Conservation (phyloP, 2,888 invertebrate species). For the Trachelus stipa region DNA sequence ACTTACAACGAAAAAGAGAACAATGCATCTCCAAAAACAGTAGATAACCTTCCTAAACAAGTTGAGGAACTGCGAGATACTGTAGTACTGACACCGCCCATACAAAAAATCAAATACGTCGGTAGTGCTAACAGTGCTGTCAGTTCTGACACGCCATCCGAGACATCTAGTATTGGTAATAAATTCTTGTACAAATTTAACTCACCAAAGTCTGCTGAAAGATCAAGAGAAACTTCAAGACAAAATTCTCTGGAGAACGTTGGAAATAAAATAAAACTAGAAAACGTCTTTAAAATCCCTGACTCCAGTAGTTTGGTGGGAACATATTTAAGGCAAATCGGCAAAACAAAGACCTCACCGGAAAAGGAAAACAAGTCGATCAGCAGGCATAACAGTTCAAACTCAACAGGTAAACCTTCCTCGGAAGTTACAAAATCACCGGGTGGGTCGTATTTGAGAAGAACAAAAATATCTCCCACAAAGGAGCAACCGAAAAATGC, state of each 20-base stretch:
- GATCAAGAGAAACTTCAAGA: constrained; percentile 23
- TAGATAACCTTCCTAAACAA: neutral
- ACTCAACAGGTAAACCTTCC: constrained; percentile 32
- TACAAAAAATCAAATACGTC: constrained; percentile 58
- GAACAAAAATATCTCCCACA: constrained; percentile 63
- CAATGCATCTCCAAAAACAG: neutral
- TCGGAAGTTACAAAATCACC: constrained; percentile 41
- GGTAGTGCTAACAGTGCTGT: constrained; percentile 39
- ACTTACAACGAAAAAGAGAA: constrained; percentile 24
- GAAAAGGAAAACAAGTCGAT: constrained; percentile 49
- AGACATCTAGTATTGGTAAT: constrained; percentile 45
- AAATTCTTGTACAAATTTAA: constrained; percentile 50
- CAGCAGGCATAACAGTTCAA: constrained; percentile 38
- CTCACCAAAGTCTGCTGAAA: constrained; percentile 32
- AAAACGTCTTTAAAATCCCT: constrained; percentile 48
- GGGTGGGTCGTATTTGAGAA: constrained; percentile 53
- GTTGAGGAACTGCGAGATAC: constrained; percentile 7
- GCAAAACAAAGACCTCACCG: constrained; percentile 47
- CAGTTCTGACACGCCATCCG: constrained; percentile 38
- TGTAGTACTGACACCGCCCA: constrained; percentile 11
- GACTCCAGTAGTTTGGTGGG: constrained; percentile 51
- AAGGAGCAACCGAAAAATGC: constrained; percentile 58
- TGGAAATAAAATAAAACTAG: constrained; percentile 28
- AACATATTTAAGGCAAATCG: constrained; percentile 57
- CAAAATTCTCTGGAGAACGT: constrained; percentile 20